Percentiles rank a stretch among this genome's conserved stretches.
Evolutionary conservation across 2,888 invertebrate genomes (phyloP).

Genomic region (Lutraria lutraria): DNA sequence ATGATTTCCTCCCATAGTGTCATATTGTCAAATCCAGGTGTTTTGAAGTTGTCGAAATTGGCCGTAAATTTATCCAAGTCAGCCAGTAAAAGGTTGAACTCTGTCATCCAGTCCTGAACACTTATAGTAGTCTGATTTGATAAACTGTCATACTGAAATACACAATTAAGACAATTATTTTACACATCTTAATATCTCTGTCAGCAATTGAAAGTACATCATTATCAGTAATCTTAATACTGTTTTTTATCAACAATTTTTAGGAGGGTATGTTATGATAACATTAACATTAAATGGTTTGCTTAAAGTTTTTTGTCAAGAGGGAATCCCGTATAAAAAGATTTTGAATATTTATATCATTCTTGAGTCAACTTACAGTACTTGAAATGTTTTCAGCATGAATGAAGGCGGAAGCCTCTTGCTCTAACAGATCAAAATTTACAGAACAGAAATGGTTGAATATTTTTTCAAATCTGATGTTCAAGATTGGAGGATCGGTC

Average conservation of each 20-base stretch:
- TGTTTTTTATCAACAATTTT: too few relatives aligned
- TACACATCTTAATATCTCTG: neutral
- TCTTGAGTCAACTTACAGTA: slow-evolving; percentile 36
- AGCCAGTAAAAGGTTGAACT: neutral
- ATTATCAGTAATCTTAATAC: too few relatives aligned
- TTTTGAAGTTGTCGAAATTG: neutral
- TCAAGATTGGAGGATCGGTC: slow-evolving; percentile 65
- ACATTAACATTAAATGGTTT: too few relatives aligned
- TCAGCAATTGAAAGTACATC: neutral
- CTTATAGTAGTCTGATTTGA: neutral
- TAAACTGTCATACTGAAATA: slow-evolving; percentile 24
- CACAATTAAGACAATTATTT: neutral
- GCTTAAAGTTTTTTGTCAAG: too few relatives aligned
- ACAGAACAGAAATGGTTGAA: slow-evolving; percentile 74
- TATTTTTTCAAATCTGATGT: slow-evolving; percentile 67
- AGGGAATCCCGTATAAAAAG: too few relatives aligned
- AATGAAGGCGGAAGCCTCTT: slow-evolving; percentile 42
- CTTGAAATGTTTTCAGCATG: slow-evolving; percentile 38
- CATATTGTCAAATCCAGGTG: slow-evolving; percentile 23
- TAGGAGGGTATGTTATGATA: too few relatives aligned
- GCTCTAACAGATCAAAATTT: slow-evolving; percentile 61
- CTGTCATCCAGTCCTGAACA: neutral
- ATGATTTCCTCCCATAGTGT: slow-evolving; percentile 10
- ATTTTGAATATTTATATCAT: too few relatives aligned
- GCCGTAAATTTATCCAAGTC: neutral